Percentiles rank a stretch among this genome's conserved stretches.
Conservation (phyloP, 1,140 invertebrate species). For the Diorhabda carinulata region DNA sequence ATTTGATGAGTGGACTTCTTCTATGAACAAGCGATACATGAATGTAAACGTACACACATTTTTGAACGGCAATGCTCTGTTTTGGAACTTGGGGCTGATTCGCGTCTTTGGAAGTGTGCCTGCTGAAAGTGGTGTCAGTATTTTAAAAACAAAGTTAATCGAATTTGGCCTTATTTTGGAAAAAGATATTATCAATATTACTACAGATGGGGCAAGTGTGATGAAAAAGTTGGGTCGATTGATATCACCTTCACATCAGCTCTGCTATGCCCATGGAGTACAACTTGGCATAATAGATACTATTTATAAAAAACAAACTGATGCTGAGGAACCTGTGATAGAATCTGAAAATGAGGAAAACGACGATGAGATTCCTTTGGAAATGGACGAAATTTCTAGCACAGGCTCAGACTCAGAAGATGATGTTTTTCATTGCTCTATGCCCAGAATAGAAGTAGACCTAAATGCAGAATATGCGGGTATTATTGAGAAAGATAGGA, state of each 20-base stretch:
- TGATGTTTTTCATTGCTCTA: constrained; percentile 7
- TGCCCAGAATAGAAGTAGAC: constrained; percentile 18
- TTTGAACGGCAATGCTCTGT: constrained; percentile 5
- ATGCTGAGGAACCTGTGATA: constrained; percentile 14
- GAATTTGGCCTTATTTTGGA: not conserved
- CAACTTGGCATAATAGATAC: constrained; percentile 21
- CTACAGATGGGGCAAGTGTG: not conserved
- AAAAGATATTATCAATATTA: not conserved
- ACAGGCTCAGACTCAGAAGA: constrained; percentile 14
- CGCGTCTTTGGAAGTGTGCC: not conserved
- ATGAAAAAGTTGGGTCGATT: not conserved
- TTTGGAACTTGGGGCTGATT: not conserved
- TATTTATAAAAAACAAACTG: constrained; percentile 22
- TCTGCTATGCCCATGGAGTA: too few relatives aligned
- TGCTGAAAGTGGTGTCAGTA: not conserved
- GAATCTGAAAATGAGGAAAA: constrained; percentile 17
- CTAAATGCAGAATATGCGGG: constrained; percentile 17
- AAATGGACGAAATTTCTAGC: constrained; percentile 9
- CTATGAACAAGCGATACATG: constrained; percentile 21
- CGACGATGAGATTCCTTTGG: constrained; percentile 15
- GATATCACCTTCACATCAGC: not conserved
- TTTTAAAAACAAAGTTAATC: not conserved
- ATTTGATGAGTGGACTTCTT: constrained; percentile 24
- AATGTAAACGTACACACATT: constrained; percentile 24
- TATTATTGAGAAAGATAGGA: constrained; percentile 19